phyloP scores from a whole-genome alignment of 2,888 invertebrate genomes.

The Eupithecia subfuscata region DNA sequence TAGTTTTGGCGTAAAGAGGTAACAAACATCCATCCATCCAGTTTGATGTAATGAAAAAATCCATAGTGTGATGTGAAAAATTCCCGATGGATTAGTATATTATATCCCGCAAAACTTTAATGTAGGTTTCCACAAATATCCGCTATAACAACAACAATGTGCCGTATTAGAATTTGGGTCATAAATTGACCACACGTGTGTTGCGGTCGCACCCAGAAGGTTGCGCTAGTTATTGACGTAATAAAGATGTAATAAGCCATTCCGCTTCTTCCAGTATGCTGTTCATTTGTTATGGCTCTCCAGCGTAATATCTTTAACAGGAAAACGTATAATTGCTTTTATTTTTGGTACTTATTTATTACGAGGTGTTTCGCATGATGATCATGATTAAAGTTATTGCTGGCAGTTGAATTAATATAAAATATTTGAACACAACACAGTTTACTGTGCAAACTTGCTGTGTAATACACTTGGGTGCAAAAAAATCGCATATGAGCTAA shows the following conservation, averaged over 20 bases:
- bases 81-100: too few relatives aligned
- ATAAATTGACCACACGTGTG: constrained; percentile 15
- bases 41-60: too few relatives aligned
- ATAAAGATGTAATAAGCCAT: constrained; percentile 17
- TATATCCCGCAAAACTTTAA: too few relatives aligned
- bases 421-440: neutral
- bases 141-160: neutral
- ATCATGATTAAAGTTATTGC: neutral
- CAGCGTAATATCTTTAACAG: neutral
- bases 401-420: neutral
- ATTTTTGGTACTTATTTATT: too few relatives aligned
- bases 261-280: neutral
- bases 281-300: constrained; percentile 1
- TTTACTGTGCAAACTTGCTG: neutral
- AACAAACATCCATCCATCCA: too few relatives aligned
- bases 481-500: too few relatives aligned
- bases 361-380: too few relatives aligned
- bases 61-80: too few relatives aligned
- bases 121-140: neutral
- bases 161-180: neutral
- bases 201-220: constrained; percentile 19
- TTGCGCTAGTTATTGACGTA: constrained; percentile 6
- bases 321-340: neutral
- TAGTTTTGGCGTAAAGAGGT: too few relatives aligned
- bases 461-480: too few relatives aligned